phyloP scores from a whole-genome alignment of 1,140 invertebrate species.

The Macrosteles quadrilineatus region DNA sequence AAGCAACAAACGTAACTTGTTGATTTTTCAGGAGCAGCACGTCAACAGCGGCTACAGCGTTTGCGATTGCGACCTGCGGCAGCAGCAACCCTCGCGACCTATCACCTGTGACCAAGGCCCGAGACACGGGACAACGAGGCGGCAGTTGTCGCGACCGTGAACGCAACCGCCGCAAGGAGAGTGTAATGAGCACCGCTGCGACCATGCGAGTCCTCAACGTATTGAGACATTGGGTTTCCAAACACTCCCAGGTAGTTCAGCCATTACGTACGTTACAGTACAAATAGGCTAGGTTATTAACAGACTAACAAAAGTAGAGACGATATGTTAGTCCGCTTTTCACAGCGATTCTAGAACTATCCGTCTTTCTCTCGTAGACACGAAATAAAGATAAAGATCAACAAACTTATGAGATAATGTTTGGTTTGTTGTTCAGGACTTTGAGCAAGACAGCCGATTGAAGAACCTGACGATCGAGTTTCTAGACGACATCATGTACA shows the following conservation, averaged over 20 bases:
- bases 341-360: too few relatives aligned
- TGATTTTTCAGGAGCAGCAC: slow-evolving; percentile 91
- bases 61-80: slow-evolving; percentile 89
- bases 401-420: too few relatives aligned
- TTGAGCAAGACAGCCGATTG: slow-evolving; percentile 76
- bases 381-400: too few relatives aligned
- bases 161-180: slow-evolving; percentile 68
- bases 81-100: slow-evolving; percentile 76
- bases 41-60: slow-evolving; percentile 85
- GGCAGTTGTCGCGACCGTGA: slow-evolving; percentile 50
- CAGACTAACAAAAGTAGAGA: too few relatives aligned
- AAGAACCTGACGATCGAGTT: slow-evolving; percentile 82
- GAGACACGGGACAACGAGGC: slow-evolving; percentile 46
- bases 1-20: too few relatives aligned
- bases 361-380: too few relatives aligned
- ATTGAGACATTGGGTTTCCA: slow-evolving; percentile 74
- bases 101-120: slow-evolving; percentile 40
- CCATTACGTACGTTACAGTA: too few relatives aligned
- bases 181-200: slow-evolving; percentile 87
- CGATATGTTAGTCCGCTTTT: too few relatives aligned
- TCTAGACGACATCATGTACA: slow-evolving; percentile 84
- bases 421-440: slow-evolving; percentile 63
- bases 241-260: slow-evolving; percentile 63
- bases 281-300: too few relatives aligned
- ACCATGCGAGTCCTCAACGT: slow-evolving; percentile 93